Evolutionary conservation across 2,113 vertebrate species (phyloP), one percentile per base, ranked within the genome.

Genomic region (Verasper variegatus): DNA sequence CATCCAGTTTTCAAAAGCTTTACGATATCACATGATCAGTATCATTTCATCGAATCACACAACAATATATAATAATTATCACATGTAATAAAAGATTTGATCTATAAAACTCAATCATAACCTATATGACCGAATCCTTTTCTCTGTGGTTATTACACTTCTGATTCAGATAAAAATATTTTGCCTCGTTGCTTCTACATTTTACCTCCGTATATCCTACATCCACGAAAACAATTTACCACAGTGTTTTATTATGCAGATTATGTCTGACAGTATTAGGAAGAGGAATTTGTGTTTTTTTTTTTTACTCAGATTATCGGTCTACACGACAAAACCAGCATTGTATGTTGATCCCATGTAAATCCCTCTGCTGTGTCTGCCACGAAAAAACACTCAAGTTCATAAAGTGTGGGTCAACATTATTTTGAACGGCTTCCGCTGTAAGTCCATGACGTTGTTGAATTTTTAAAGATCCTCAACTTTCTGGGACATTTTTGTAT

Each of bases 251-350:
- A 66, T 64, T 14, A 11, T 37, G 21, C 65, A 74, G 66, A 66
- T 83, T 81, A 65, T 73, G 42, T 78, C 35, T 56, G 52, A 56
- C 42, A 37, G 68, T 21, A 70, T 77, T 68, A 74, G 51, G 63
- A 77, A 64, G 51, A 76, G 62, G 42, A 37, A 67, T 65, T 82
- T 71, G 35, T 35, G n/a, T n/a, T n/a, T n/a, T 20, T 10, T 31
- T 31, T 40, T 81, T 74, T 67, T 68, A 26, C 55, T 71, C 65
- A 71, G 80, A 88, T 88, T 82, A 85, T 77, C 70, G 49, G 64
- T 70, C 31, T 18, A 56, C 67, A 68, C 2, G 14, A 73, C 70
- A 65, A 75, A 84, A 70, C 57, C 64, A 70, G 31, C 61, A 42
- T 37, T 74, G 61, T 61, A 61, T 63, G 64, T 18, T 74, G 52